Conservation (phyloP, 2,888 invertebrate species). For the Sturmia bella region DNA sequence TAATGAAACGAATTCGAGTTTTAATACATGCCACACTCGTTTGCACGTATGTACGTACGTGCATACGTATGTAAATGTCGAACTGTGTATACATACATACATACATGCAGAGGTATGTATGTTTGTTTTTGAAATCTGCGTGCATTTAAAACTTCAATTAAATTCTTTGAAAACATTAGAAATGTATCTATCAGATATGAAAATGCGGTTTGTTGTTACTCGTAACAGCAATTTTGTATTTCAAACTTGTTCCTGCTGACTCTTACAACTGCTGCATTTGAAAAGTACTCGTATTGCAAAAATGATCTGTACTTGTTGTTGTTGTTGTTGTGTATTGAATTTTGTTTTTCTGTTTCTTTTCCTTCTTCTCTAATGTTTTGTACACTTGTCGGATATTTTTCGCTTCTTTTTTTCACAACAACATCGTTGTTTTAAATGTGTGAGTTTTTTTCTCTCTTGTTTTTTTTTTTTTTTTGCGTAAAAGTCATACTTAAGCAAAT, state of each 20-base stretch:
- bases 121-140: conserved; percentile 10
- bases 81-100: background rate
- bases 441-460: background rate
- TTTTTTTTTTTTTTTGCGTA: conserved; percentile 23
- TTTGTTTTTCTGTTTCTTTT: conserved; percentile 23
- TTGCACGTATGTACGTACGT: background rate
- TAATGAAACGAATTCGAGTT: background rate
- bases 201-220: conserved; percentile 77
- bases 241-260: conserved; percentile 30
- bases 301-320: conserved; percentile 1
- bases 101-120: background rate
- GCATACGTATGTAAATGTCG: no score
- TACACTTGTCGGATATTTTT: conserved; percentile 30
- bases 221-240: conserved; percentile 59
- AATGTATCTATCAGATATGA: conserved; percentile 70
- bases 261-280: conserved; percentile 49
- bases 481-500: conserved; percentile 67
- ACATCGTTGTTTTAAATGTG: conserved; percentile 39
- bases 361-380: conserved; percentile 18
- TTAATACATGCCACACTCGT: background rate
- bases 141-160: conserved; percentile 27
- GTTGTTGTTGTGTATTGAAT: conserved; percentile 24
- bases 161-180: conserved; percentile 52
- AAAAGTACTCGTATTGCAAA: conserved; percentile 37
- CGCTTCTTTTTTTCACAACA: conserved; percentile 29